Evolutionary conservation across 2,888 invertebrate genomes (phyloP).

Genomic region (Ephialtes manifestator): DNA sequence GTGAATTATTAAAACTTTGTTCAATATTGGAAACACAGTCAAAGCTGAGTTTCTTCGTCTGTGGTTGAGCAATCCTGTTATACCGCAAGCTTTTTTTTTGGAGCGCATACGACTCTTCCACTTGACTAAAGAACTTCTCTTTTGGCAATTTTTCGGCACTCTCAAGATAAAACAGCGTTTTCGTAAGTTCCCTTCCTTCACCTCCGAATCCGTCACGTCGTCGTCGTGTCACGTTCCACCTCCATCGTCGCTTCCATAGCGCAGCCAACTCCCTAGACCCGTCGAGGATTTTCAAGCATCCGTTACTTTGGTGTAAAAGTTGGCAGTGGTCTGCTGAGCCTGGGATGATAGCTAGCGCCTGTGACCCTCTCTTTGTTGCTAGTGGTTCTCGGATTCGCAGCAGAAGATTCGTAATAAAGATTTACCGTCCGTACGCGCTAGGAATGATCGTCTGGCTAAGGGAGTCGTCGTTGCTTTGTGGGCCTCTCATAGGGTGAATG

Average conservation of each 20-base stretch:
- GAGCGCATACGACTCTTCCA: background rate
- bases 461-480: slow-evolving; percentile 4
- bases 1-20: no score
- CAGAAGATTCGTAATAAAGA: slow-evolving; percentile 77
- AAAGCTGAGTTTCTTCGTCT: background rate
- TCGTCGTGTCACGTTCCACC: slow-evolving; percentile 47
- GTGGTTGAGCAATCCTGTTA: background rate
- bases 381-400: slow-evolving; percentile 70
- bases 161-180: slow-evolving; percentile 32
- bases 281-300: slow-evolving; percentile 56
- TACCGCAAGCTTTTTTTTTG: background rate
- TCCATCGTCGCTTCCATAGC: slow-evolving; percentile 33
- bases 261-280: slow-evolving; percentile 20
- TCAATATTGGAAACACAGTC: no score
- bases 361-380: slow-evolving; percentile 47
- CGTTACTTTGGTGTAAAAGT: slow-evolving; percentile 54
- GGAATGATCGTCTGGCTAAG: slow-evolving; percentile 71
- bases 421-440: slow-evolving; percentile 75
- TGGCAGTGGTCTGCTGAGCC: slow-evolving; percentile 23
- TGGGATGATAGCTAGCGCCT: slow-evolving; percentile 19
- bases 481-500: background rate
- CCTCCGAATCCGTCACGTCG: slow-evolving; percentile 53
- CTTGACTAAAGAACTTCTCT: slow-evolving; percentile 15
- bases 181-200: background rate
- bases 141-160: slow-evolving; percentile 3